Conservation (phyloP, 2,113 vertebrate species). For the Antennarius striatus region DNA sequence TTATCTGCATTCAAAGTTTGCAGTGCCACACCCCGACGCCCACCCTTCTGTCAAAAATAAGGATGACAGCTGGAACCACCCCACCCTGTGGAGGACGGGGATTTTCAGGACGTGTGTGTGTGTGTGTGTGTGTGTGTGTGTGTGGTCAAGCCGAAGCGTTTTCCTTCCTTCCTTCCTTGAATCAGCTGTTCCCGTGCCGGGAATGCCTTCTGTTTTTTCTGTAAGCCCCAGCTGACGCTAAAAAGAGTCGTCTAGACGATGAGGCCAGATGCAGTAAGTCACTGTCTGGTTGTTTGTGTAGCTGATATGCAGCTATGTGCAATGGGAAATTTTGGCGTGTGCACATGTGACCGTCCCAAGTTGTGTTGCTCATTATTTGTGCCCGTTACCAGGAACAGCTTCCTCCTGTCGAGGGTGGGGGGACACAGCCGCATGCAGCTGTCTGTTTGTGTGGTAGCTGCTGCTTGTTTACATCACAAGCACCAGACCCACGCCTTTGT, state of each 20-base stretch:
- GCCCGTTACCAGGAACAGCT: slow-evolving; percentile 28
- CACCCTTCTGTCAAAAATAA: slow-evolving; percentile 29
- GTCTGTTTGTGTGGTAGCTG: slow-evolving; percentile 40
- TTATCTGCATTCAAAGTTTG: slow-evolving; percentile 30
- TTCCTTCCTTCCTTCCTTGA: slow-evolving; percentile 19
- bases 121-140: slow-evolving; percentile 42
- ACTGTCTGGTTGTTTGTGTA: slow-evolving; percentile 22
- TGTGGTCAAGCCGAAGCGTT: slow-evolving; percentile 29
- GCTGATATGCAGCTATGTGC: background rate
- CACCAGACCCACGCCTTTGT: slow-evolving; percentile 44
- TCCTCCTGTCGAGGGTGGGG: slow-evolving; percentile 9
- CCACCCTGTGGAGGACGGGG: slow-evolving; percentile 10
- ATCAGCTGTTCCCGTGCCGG: slow-evolving; percentile 46
- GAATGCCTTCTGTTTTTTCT: slow-evolving; percentile 45
- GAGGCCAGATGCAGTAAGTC: slow-evolving; percentile 35
- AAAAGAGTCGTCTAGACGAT: slow-evolving; percentile 52
- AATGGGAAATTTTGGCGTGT: slow-evolving; percentile 15
- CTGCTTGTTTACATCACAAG: slow-evolving; percentile 62
- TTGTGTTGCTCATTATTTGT: slow-evolving; percentile 42
- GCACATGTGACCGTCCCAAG: background rate
- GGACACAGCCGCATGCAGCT: slow-evolving; percentile 31
- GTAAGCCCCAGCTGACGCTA: slow-evolving; percentile 49
- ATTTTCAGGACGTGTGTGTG: slow-evolving; percentile 26
- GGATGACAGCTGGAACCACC: slow-evolving; percentile 58
- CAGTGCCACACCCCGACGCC: slow-evolving; percentile 40